Base-by-base conservation (phyloP, 2,888 invertebrate genomes). In the Alsophila aescularia region DNA sequence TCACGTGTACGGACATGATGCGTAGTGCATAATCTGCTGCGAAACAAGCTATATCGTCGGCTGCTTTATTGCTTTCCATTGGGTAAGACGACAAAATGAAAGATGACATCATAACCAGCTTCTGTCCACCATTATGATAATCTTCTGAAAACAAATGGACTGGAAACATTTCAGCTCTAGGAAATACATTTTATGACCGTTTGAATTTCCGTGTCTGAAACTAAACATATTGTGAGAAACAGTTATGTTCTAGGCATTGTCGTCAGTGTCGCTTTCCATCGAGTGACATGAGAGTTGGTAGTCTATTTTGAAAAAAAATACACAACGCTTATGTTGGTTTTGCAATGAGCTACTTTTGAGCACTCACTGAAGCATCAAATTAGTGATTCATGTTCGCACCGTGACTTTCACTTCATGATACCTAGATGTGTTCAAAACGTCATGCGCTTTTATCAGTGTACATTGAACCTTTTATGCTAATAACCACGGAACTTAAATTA, bases 321-420 rank as follows among this genome's bases (percentile, higher is more conserved):
- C 37, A 24, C 16, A 31, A 39, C 35, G 13, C 18, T 49, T 53
- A 44, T 44, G 48, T 49, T 16, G 31, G 43, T 54, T 54, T 54
- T 49, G 50, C 39, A 50, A 55, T 55, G 54, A 27, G 44, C 49
- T 44, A 40, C 29, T 50, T 55, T 55, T 35, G 49, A 55, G 50
- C 44, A 50, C 18, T 37, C 47, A 37, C 55, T 55, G 55, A 55
- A 55, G 49, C 49, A 44, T 55, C 55, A 55, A 49, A 54, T 54
- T 24, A 44, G 49, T 29, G 42, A 49, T 43, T 49, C 49, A 49
- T 39, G 43, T 13, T 40, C 29, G 52, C 27, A 24, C n/a, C 24
- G 15, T 34, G 10, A 49, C 55, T 55, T 55, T 55, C 55, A 55
- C 55, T 50, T 49, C 34, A 40, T 50, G 39, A 35, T 32, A n/a